These are phyloP conservation scores for Calvadosia cruxmelitensis DNA, from an alignment of 30 jellyfish, hydroid and myxozoan species.

Conservation along the genomic window DNA sequence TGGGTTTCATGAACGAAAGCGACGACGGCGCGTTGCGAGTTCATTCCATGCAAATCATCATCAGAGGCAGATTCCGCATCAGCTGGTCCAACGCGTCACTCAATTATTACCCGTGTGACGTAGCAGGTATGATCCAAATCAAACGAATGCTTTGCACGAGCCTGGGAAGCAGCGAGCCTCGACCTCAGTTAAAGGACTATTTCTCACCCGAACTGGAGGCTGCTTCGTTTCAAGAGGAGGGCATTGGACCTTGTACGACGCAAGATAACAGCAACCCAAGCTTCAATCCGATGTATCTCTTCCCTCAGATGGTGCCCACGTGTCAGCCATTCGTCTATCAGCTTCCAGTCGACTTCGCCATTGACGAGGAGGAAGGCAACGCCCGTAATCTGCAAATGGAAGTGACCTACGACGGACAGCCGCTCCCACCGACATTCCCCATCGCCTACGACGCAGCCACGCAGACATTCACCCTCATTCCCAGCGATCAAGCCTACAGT, in stretches of 20 bases:
- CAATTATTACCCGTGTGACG: neutral
- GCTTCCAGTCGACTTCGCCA: conserved; percentile 43
- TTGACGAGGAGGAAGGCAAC: conserved; percentile 58
- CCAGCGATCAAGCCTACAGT: conserved; percentile 3
- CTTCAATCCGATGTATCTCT: conserved; percentile 2
- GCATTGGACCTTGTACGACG: conserved; percentile 4
- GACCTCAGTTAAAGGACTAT: neutral
- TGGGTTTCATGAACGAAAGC: no score
- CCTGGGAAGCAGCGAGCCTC: neutral
- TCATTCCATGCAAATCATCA: neutral
- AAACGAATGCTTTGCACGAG: neutral
- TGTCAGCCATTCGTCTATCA: conserved; percentile 15
- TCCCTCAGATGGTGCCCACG: conserved; percentile 3
- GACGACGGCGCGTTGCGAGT: neutral
- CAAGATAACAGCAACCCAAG: neutral
- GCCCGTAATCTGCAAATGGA: conserved; percentile 33
- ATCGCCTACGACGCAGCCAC: conserved; percentile 10
- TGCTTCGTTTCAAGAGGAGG: conserved; percentile 32
- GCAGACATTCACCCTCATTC: conserved; percentile 17
- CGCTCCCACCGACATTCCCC: conserved; percentile 6
- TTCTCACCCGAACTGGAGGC: conserved; percentile 23
- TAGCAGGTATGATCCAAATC: neutral
- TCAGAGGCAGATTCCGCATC: neutral
- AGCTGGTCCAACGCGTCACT: neutral
- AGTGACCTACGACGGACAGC: conserved; percentile 1